These are phyloP conservation scores for Elephantulus edwardii DNA, from an alignment of 2,113 vertebrate species.

Conservation along the genomic window DNA sequence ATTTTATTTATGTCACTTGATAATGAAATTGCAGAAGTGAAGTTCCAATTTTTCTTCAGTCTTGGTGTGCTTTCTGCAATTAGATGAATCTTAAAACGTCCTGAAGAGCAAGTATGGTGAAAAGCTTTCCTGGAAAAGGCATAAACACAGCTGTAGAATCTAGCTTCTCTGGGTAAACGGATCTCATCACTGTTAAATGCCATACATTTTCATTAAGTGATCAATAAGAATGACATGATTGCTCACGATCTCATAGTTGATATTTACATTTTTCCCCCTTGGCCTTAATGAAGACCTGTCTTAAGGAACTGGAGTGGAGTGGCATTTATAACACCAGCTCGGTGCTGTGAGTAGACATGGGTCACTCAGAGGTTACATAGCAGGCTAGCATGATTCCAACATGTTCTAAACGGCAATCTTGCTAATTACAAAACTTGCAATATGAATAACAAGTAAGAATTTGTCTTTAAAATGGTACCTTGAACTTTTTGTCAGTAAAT, in stretches of 20 bases:
- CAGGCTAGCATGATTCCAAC: background rate
- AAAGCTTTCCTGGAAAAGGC: background rate
- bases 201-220: constrained; percentile 44
- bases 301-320: background rate
- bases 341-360: background rate
- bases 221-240: constrained; percentile 18
- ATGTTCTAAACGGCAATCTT: fast-evolving
- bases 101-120: background rate
- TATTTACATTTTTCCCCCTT: constrained; percentile 60
- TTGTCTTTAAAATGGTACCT: background rate
- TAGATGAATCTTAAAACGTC: background rate
- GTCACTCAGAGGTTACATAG: background rate
- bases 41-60: background rate
- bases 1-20: background rate
- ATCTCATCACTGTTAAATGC: background rate
- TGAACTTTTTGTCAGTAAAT: background rate
- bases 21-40: background rate
- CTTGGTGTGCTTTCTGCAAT: background rate
- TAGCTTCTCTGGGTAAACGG: background rate
- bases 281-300: background rate
- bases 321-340: background rate
- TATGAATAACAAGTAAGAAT: background rate
- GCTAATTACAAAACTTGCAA: background rate
- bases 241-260: background rate
- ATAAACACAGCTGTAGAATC: background rate